Evolutionary conservation across 1,140 invertebrate species (phyloP), one percentile per base, ranked within the genome.

Genomic region (Galleria mellonella): DNA sequence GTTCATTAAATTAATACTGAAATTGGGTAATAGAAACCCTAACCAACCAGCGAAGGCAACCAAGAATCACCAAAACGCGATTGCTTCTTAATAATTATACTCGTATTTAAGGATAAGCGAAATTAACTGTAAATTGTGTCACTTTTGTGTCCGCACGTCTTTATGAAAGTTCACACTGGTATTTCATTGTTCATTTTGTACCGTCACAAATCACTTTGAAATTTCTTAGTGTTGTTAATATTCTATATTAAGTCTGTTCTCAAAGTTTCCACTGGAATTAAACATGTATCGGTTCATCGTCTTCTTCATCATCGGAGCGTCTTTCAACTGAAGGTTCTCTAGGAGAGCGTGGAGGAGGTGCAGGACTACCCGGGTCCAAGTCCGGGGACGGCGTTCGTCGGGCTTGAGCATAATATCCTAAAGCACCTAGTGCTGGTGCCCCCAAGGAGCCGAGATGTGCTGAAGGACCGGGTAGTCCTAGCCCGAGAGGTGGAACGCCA

Each of bases 371-470:
- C 1, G 92, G 88, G 67, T 88, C 88, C 40, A 89, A 61, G 44
- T 88, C 88, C n/a, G 83, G 71, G 23, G 77, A 86, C 17, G 83
- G 85, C 8, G 83, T 89, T 48, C 69, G 83, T 33, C 78, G 83
- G 49, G 87, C 89, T 59, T 88, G 76, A 57, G 89, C 89, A 73
- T 88, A 91, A 72, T 92, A 93, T 31, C 89, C 90, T 41, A 92
- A 79, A 27, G 87, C 89, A 0, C 81, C 83, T 8, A 89, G 81
- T 12, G 79, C 89, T 37, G 92, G 87, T 28, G 86, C 89, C 2
- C 81, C 83, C 0, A 89, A 83, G 8, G 87, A 79, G 54, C 87
- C 69, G 39, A 86, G 49, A 70, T 87, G 62, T 56, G 89, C 88
- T 15, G 90, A 91, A 1, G 91, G 90, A 14, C 90, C 90, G 8